Evolutionary conservation across 2,888 invertebrate species (phyloP), one percentile per base, ranked within the genome.

Genomic region (Macaria notata): DNA sequence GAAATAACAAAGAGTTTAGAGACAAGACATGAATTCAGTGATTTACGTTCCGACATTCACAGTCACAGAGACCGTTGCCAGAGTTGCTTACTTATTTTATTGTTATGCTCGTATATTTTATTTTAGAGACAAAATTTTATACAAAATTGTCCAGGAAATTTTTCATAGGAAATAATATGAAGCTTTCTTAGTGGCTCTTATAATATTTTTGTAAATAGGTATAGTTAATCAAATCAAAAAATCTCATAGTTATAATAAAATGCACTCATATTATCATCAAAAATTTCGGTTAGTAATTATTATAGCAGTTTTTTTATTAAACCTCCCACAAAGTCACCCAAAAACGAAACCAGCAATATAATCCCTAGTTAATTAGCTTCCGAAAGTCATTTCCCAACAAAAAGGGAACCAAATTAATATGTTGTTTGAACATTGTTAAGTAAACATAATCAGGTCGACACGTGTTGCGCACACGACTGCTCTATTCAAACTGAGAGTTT

Each of bases 351-450:
- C 33, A 36, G 1, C 33, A 36, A 36, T 2, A 36, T 38, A 51
- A 46, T 51, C 29, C 57, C 70, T 64, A 2, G 8, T 49, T 63
- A 65, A 67, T 75, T 73, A 71, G 78, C 75, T 81, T 82, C 84
- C 81, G 76, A 82, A 83, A 84, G 84, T 84, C 83, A 88, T 87
- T 84, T 73, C 78, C 72, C 72, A 79, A 85, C 85, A 86, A 87
- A 86, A 86, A 83, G n/a, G 64, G 75, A 64, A 75, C 82, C 81
- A 88, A 88, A 91, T 91, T 90, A 91, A 90, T 88, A 90, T 85
- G 88, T 88, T 91, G 91, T 91, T 91, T 90, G 90, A 91, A 84
- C 86, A 83, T 84, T 76, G 81, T 84, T 83, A 88, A 84, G 84
- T 84, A 90, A 91, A 91, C 85, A 90, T 85, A 90, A 90, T 91